phyloP scores from a whole-genome alignment of 2,113 vertebrate species.

The Indicator indicator region DNA sequence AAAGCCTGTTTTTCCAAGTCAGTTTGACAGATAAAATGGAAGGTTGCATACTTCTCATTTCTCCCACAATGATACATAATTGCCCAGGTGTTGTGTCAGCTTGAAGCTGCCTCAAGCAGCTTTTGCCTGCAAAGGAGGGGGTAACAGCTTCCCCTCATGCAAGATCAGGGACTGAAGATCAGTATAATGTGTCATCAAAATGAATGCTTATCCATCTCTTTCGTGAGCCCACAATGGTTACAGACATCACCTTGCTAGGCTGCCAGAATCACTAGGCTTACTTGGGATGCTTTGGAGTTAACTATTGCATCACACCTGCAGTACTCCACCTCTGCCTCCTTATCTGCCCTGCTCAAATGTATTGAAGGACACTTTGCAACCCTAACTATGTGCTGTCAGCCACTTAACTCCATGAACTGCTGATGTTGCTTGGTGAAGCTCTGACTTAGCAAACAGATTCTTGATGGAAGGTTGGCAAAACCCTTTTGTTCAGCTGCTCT shows the following conservation, averaged over 20 bases:
- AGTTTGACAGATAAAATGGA: not conserved
- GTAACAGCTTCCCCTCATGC: not conserved
- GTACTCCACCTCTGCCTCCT: not conserved
- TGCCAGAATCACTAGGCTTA: not conserved
- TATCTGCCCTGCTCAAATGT: not conserved
- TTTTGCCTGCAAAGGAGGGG: not conserved
- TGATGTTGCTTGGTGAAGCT: not conserved
- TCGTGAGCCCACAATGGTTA: rapidly evolving
- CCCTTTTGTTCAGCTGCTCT: not conserved
- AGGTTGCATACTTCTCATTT: not conserved
- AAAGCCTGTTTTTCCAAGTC: not conserved
- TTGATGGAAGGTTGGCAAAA: not conserved
- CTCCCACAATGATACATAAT: not conserved
- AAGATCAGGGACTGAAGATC: not conserved
- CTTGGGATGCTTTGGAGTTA: not conserved
- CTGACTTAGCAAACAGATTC: not conserved
- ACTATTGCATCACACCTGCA: not conserved
- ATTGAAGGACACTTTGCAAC: not conserved
- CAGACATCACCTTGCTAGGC: not conserved
- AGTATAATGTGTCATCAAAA: not conserved
- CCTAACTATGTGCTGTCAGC: not conserved
- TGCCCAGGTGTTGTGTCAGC: not conserved
- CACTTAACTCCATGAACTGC: not conserved
- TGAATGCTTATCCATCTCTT: not conserved
- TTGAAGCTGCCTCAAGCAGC: not conserved